Conservation (phyloP, 2,113 vertebrate species). For the Eulacestoma nigropectus region DNA sequence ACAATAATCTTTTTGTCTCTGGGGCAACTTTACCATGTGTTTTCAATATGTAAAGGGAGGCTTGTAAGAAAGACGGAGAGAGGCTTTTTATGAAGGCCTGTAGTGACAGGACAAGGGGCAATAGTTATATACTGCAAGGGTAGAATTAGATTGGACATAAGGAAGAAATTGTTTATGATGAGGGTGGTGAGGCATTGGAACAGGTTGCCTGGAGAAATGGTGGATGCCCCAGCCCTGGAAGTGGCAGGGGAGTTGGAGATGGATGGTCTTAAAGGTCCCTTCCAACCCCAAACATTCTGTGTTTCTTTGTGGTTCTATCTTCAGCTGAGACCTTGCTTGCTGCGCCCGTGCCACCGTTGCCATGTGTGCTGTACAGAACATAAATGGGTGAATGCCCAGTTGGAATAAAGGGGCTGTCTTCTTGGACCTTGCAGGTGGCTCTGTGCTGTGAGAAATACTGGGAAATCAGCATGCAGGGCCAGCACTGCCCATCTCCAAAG, state of each 20-base stretch:
- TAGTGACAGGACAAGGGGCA: neutral
- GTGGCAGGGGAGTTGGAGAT: neutral
- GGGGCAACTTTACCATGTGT: neutral
- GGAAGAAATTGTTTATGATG: neutral
- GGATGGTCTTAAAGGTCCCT: neutral
- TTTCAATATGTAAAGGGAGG: neutral
- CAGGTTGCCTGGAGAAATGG: neutral
- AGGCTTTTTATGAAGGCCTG: neutral
- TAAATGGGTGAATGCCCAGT: neutral
- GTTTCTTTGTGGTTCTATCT: neutral
- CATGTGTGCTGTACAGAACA: neutral
- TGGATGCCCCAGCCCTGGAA: neutral
- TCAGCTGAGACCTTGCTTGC: neutral
- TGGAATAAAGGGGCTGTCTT: neutral
- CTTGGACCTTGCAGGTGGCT: neutral
- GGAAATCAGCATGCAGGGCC: neutral
- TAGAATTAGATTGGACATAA: neutral
- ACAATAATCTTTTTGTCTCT: neutral
- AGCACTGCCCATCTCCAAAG: neutral
- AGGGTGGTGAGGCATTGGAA: neutral
- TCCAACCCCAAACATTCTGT: neutral
- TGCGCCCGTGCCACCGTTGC: fast-evolving
- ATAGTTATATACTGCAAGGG: neutral
- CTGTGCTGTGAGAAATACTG: neutral
- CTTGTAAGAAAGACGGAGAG: neutral